phyloP scores from a whole-genome alignment of 2,113 vertebrate genomes.

The Nyctibius bracteatus region DNA sequence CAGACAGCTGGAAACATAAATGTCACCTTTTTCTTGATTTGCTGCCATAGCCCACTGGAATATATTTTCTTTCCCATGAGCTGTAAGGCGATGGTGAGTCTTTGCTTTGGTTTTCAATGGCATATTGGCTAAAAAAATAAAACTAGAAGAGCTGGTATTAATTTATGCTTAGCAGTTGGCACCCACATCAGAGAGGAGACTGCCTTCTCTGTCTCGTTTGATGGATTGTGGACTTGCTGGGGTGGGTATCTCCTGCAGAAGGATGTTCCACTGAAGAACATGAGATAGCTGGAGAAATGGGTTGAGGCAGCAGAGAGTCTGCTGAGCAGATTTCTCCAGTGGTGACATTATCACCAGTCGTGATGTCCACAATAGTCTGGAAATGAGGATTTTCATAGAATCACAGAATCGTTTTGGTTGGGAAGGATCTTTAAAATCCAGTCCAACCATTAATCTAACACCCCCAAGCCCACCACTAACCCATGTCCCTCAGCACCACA shows the following conservation, averaged over 20 bases:
- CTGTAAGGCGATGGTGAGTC: neutral
- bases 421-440: too few species aligned
- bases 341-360: neutral
- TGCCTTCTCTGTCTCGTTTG: neutral
- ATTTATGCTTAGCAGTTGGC: neutral
- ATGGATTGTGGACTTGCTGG: neutral
- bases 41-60: neutral
- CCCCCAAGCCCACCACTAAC: too few species aligned
- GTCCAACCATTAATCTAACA: too few species aligned
- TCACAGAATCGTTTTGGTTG: too few species aligned
- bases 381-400: neutral
- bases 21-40: neutral
- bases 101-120: neutral
- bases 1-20: neutral
- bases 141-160: neutral
- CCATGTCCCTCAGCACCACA: too few species aligned
- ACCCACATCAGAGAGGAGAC: neutral
- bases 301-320: neutral
- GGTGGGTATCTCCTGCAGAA: neutral
- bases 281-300: neutral
- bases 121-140: neutral
- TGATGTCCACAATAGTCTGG: rapidly evolving
- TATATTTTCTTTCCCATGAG: neutral
- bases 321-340: neutral
- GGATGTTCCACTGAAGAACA: neutral